Evolutionary conservation across 1,140 invertebrate genomes (phyloP), one percentile per base, ranked within the genome.

Genomic region (Adoxophyes honmai): DNA sequence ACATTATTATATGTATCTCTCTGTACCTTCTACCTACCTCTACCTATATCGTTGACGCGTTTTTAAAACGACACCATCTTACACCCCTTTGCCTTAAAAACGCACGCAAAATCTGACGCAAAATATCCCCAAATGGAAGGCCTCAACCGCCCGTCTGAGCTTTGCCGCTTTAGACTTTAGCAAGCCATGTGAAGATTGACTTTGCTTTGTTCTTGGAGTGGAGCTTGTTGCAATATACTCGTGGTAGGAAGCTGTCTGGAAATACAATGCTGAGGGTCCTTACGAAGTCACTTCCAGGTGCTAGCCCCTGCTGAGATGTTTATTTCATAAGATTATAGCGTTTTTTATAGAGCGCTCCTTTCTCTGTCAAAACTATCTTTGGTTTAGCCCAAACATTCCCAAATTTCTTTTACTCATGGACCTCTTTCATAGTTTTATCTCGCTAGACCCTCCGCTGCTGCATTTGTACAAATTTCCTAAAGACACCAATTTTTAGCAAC

Each of bases 251-350:
- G 16, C 14, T 13, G 42, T 48, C 42, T 48, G 42, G 42, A 5
- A 21, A 18, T 18, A 48, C 42, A 48, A 33, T 48, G 16, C 14
- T 15, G 42, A 48, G 42, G 42, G 42, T 48, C 42, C 42, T 48
- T 48, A 48, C 16, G 42, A 21, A 48, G 42, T 48, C 42, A 48
- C 42, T 48, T 48, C 42, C 42, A 48, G 42, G 42, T 48, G 42
- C 42, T 8, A 18, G 21, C 16, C 28, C 21, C 42, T 33, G 18
- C 42, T 14, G 4, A 11, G 14, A 13, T 15, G 42, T 33, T 1
- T 18, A 48, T 21, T 3, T 7, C 11, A 33, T 10, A 28, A 33
- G 42, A 11, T 7, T n/a, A 16, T 16, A 39, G 36, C 36, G 36
- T n/a, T n/a, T n/a, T n/a, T n/a, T n/a, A n/a, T n/a, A n/a, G n/a